These are phyloP conservation scores for Plectrocnemia conspersa DNA, from an alignment of 1,140 invertebrate species.

Conservation along the genomic window DNA sequence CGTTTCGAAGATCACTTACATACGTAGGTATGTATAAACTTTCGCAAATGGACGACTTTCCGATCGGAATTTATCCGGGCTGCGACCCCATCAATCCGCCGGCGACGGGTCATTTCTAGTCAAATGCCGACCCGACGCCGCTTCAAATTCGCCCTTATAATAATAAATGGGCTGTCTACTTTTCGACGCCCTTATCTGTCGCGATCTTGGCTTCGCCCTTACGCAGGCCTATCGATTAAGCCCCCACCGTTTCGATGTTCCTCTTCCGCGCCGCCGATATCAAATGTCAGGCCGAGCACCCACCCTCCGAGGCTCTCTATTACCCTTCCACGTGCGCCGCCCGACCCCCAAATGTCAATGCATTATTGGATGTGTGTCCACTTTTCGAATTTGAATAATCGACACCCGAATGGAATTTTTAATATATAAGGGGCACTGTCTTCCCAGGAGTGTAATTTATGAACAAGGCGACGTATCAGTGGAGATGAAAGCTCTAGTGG, in stretches of 20 bases:
- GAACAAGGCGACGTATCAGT: too few relatives aligned
- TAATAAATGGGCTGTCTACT: conserved; percentile 31
- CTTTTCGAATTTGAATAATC: too few relatives aligned
- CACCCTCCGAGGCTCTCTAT: conserved; percentile 5
- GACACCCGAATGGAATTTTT: too few relatives aligned
- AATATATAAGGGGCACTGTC: too few relatives aligned
- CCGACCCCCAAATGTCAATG: conserved; percentile 26
- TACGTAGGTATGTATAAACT: not conserved
- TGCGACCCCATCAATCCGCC: not conserved
- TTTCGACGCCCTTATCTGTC: conserved; percentile 24
- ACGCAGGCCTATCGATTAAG: conserved; percentile 24
- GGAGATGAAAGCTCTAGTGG: too few relatives aligned
- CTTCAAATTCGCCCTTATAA: conserved; percentile 9
- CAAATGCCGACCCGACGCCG: not conserved
- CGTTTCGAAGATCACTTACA: not conserved
- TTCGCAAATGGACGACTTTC: too few relatives aligned
- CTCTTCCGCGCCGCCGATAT: conserved; percentile 16
- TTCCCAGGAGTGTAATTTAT: too few relatives aligned
- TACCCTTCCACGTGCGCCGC: conserved; percentile 5
- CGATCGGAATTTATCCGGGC: too few relatives aligned
- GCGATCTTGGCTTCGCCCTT: conserved; percentile 19
- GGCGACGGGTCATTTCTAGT: conserved; percentile 9
- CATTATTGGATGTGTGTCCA: conserved; percentile 14
- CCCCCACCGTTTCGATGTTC: conserved; percentile 1
- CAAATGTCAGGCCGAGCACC: conserved; percentile 27